Conservation (phyloP, 2,888 invertebrate species). For the Xestia c-nigrum region DNA sequence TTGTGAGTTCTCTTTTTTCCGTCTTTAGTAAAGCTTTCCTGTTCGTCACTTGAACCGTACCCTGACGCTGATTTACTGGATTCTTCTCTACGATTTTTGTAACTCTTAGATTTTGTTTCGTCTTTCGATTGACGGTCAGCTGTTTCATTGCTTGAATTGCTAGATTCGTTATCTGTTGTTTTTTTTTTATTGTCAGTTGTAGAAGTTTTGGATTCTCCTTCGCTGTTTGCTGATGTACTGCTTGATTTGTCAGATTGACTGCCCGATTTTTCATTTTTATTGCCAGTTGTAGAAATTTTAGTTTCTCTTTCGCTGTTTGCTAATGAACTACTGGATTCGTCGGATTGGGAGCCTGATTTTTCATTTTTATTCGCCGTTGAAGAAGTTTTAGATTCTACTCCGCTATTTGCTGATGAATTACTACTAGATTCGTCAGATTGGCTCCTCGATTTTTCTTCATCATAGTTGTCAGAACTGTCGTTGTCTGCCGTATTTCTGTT, state of each 20-base stretch:
- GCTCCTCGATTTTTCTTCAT: too few relatives aligned
- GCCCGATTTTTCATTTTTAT: not conserved
- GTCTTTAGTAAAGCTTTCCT: not conserved
- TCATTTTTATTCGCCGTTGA: not conserved
- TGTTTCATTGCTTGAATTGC: not conserved
- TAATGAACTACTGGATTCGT: not conserved
- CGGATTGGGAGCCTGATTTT: not conserved
- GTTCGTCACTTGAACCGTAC: not conserved
- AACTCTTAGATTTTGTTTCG: not conserved
- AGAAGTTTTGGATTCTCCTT: not conserved
- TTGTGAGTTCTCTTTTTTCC: not conserved
- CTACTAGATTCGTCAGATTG: not conserved
- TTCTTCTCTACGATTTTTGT: not conserved
- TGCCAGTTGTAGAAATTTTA: not conserved
- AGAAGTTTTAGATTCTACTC: not conserved
- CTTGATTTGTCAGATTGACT: not conserved
- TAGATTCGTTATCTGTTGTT: not conserved
- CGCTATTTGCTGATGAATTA: not conserved
- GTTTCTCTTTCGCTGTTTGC: not conserved
- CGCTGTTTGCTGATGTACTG: not conserved
- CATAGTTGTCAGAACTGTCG: not conserved
- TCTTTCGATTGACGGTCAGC: not conserved
- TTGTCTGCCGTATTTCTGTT: not conserved
- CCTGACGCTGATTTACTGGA: not conserved
- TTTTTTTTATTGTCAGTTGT: not conserved